phyloP scores from a whole-genome alignment of 2,888 invertebrate genomes.

The Aporophyla nigra region DNA sequence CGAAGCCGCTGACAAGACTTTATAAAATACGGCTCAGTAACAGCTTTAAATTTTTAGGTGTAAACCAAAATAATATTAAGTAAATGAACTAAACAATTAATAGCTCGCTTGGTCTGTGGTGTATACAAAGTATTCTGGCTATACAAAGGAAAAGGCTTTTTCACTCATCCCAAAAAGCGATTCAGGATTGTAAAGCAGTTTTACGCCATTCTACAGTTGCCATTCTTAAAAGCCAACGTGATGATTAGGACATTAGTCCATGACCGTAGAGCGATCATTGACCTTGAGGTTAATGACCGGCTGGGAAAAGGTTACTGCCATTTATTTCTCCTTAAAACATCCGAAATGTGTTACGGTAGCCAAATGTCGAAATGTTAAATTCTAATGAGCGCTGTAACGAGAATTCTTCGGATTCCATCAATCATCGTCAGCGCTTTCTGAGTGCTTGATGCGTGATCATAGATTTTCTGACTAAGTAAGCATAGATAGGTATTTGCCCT shows the following conservation, averaged over 20 bases:
- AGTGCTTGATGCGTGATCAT: constrained; percentile 3
- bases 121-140: not conserved
- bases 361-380: constrained; percentile 31
- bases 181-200: not conserved
- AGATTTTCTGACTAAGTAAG: not conserved
- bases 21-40: no score
- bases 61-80: no score
- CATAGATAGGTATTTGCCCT: no score
- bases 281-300: constrained; percentile 29
- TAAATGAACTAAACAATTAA: no score
- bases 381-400: constrained; percentile 26
- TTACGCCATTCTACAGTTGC: not conserved
- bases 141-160: no score
- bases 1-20: no score
- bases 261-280: not conserved
- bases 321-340: constrained; percentile 22
- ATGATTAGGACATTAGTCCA: constrained; percentile 7
- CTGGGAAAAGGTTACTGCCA: constrained; percentile 19
- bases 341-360: not conserved
- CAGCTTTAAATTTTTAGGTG: no score
- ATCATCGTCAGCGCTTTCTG: constrained; percentile 26
- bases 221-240: not conserved
- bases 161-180: not conserved
- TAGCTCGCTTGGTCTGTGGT: not conserved
- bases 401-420: constrained; percentile 23